phyloP scores from a whole-genome alignment of 2,888 invertebrate species.

The Lagria hirta region DNA sequence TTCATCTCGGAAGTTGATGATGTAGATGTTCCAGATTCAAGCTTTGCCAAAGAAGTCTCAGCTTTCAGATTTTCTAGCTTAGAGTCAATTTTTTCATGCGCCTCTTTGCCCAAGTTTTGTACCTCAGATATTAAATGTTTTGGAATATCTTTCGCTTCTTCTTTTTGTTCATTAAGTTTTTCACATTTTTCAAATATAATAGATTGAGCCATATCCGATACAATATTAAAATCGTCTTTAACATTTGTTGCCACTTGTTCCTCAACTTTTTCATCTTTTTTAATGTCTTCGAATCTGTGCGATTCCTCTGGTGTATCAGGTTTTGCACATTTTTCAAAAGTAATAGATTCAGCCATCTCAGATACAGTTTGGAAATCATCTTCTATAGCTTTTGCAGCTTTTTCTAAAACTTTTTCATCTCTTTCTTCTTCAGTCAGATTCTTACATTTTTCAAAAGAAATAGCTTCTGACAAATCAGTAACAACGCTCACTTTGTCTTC shows the following conservation, averaged over 20 bases:
- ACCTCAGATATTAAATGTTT: constrained; percentile 1
- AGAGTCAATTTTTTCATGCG: constrained; percentile 2
- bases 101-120: not conserved
- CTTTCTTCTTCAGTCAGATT: constrained; percentile 15
- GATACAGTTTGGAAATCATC: constrained; percentile 29
- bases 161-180: constrained; percentile 6
- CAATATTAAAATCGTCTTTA: constrained; percentile 34
- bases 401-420: constrained; percentile 32
- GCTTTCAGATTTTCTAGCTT: constrained; percentile 12
- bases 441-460: constrained; percentile 7
- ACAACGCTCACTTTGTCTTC: constrained; percentile 14
- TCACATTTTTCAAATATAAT: constrained; percentile 22
- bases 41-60: constrained; percentile 7
- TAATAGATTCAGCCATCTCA: constrained; percentile 28
- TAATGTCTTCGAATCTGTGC: no score
- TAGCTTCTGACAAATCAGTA: constrained; percentile 6
- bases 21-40: constrained; percentile 23
- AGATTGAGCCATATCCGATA: constrained; percentile 21
- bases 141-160: constrained; percentile 6
- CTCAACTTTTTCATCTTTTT: constrained; percentile 22
- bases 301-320: constrained; percentile 15
- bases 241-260: constrained; percentile 17
- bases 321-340: constrained; percentile 30
- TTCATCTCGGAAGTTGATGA: constrained; percentile 13
- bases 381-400: constrained; percentile 22